A percentile compares a stretch with the other conserved stretches of the same genome.
Conservation (phyloP, 2,888 invertebrate genomes). For the Augiades crinisus region DNA sequence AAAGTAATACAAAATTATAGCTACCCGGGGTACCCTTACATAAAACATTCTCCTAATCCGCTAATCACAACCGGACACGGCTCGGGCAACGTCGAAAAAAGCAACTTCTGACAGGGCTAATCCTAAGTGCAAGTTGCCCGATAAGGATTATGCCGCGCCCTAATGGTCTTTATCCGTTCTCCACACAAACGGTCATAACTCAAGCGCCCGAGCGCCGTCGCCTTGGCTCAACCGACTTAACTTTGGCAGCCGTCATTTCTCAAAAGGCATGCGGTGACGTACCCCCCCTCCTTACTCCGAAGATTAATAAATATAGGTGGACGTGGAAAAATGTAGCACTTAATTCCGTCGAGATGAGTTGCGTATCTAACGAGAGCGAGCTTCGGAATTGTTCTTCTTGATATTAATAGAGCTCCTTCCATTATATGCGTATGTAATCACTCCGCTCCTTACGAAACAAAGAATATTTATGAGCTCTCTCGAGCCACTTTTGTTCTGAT, state of each 20-base stretch:
- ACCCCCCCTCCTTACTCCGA: conserved; percentile 47
- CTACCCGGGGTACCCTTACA: conserved; percentile 2
- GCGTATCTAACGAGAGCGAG: conserved; percentile 53
- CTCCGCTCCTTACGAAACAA: conserved; percentile 19
- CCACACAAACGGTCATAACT: conserved; percentile 79
- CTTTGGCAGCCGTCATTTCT: conserved; percentile 81
- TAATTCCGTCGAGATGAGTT: conserved; percentile 71
- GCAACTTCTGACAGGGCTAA: conserved; percentile 77
- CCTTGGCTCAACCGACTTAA: conserved; percentile 79
- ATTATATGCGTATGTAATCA: conserved; percentile 26
- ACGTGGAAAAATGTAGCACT: conserved; percentile 78
- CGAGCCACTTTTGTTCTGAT: conserved; percentile 15
- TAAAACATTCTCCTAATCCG: conserved; percentile 45
- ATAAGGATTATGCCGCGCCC: conserved; percentile 77
- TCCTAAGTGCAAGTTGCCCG: conserved; percentile 80
- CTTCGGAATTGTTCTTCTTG: conserved; percentile 39
- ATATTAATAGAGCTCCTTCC: conserved; percentile 38
- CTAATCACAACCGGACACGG: conserved; percentile 72
- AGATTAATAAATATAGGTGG: conserved; percentile 79
- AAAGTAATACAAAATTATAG: conserved; percentile 15
- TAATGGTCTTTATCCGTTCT: conserved; percentile 78
- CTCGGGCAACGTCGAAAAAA: conserved; percentile 71
- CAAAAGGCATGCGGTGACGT: conserved; percentile 77
- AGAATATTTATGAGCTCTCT: conserved; percentile 25
- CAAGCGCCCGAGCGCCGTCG: conserved; percentile 50